These are phyloP conservation scores for Triplophysa tibetana DNA, from an alignment of 2,113 vertebrate genomes.

Conservation along the genomic window DNA sequence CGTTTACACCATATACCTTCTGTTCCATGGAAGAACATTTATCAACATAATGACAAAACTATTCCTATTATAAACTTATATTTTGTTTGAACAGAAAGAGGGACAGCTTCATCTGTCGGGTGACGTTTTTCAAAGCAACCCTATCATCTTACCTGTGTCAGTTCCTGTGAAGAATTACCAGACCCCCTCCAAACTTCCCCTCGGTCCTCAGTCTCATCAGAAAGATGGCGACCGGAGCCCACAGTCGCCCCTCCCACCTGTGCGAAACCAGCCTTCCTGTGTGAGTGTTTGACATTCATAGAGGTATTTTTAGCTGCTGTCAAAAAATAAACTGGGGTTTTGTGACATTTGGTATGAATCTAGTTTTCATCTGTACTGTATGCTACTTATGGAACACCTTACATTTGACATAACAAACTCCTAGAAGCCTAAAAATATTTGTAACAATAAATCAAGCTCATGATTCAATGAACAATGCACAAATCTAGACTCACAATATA, in stretches of 20 bases:
- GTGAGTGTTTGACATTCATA: slow-evolving; percentile 71
- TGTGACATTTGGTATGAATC: no score
- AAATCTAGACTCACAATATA: no score
- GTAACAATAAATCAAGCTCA: no score
- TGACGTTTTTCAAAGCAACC: slow-evolving; percentile 76
- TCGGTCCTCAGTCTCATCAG: slow-evolving; percentile 64
- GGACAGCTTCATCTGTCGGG: slow-evolving; percentile 73
- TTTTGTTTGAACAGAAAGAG: slow-evolving; percentile 76
- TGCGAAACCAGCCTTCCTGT: slow-evolving; percentile 77
- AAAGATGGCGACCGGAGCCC: slow-evolving; percentile 73
- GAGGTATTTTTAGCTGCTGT: not conserved
- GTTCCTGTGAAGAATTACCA: slow-evolving; percentile 85
- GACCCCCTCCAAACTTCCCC: slow-evolving; percentile 73
- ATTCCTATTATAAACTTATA: no score
- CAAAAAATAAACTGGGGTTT: not conserved
- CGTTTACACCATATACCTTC: no score
- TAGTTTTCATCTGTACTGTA: no score
- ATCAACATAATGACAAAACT: no score
- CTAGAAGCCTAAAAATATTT: no score
- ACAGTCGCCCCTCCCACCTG: slow-evolving; percentile 58
- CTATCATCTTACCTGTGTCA: slow-evolving; percentile 89
- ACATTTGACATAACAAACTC: no score
- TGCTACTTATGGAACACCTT: no score
- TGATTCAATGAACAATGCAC: no score
- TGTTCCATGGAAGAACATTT: no score